Evolutionary conservation across 2,797 vertebrate genomes (phyloP).

Genomic region (Hypotaenidia philippensis): DNA sequence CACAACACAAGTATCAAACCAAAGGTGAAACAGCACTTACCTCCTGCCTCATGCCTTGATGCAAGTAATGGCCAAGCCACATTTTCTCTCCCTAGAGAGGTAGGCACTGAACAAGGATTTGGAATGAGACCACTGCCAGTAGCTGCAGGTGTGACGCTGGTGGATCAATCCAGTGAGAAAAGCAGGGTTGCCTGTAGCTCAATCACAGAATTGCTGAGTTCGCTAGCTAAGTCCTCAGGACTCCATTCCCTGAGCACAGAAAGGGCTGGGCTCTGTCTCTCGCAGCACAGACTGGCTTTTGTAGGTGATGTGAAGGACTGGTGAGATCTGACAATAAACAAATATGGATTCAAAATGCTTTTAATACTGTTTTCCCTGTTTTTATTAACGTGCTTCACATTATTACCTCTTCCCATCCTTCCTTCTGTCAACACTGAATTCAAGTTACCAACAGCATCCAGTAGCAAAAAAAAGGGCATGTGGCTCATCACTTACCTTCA

Average conservation of each 20-base stretch:
- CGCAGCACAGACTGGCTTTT: not conserved
- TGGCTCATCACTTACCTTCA: not conserved
- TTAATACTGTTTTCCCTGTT: not conserved
- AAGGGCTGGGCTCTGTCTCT: not conserved
- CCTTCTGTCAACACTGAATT: not conserved
- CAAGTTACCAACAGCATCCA: not conserved
- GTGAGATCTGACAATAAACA: not conserved
- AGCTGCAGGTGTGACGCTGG: not conserved
- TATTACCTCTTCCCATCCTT: not conserved
- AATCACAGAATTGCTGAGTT: not conserved
- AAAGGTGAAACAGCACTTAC: not conserved
- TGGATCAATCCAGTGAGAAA: not conserved
- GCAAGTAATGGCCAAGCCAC: accelerated
- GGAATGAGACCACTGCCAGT: not conserved
- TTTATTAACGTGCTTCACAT: not conserved
- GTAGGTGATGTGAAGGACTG: not conserved
- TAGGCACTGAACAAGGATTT: not conserved
- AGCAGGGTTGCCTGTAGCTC: not conserved
- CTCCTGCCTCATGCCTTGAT: not conserved
- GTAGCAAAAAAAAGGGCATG: not conserved
- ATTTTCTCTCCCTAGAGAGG: accelerated
- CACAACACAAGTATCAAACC: not conserved
- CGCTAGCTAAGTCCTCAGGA: accelerated
- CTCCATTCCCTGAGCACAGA: not conserved
- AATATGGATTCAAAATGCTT: not conserved